These are phyloP conservation scores for Panonychus citri DNA, from an alignment of 1,140 invertebrate species.

Conservation along the genomic window DNA sequence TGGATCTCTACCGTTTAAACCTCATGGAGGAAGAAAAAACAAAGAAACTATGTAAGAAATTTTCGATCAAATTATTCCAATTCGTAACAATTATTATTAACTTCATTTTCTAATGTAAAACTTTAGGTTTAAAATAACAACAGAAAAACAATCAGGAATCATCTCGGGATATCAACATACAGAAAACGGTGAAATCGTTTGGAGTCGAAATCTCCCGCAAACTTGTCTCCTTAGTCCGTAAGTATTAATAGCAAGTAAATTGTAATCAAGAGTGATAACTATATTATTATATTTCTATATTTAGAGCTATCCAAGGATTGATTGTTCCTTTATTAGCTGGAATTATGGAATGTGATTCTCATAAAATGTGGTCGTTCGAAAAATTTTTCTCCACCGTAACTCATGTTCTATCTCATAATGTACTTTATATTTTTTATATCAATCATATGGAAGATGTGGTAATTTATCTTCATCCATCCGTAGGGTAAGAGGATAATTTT, in stretches of 20 bases:
- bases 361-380: constrained; percentile 78
- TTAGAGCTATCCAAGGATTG: constrained; percentile 46
- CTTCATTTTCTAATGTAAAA: too few relatives aligned
- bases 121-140: constrained; percentile 20
- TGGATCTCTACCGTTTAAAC: constrained; percentile 72
- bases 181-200: constrained; percentile 76
- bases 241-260: neutral
- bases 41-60: constrained; percentile 87
- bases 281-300: neutral
- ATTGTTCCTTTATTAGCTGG: constrained; percentile 72
- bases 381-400: constrained; percentile 67
- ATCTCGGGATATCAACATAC: constrained; percentile 73
- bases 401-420: constrained; percentile 24
- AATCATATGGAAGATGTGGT: constrained; percentile 46
- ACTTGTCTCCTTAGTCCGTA: constrained; percentile 52
- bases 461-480: constrained; percentile 46
- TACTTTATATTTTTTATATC: constrained; percentile 46
- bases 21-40: constrained; percentile 77
- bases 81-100: too few relatives aligned
- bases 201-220: constrained; percentile 56
- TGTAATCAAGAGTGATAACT: neutral
- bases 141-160: constrained; percentile 66
- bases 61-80: too few relatives aligned
- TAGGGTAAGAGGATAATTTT: constrained; percentile 15
- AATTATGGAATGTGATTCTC: constrained; percentile 62